Evolutionary conservation across 1,140 invertebrate genomes (phyloP).

Genomic region (Neotoxoptera formosana): DNA sequence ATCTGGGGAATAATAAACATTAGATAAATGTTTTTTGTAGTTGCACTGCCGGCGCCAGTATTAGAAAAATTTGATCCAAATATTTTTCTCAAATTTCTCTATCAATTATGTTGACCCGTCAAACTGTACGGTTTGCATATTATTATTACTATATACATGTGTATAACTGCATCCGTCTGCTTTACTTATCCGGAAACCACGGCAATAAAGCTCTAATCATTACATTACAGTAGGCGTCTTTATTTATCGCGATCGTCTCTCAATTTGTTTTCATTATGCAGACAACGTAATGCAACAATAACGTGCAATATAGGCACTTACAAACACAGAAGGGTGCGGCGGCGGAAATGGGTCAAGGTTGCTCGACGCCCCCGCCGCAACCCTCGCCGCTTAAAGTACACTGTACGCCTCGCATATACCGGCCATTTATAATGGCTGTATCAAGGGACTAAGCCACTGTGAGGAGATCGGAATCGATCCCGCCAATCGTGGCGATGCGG

Average conservation of each 20-base stretch:
- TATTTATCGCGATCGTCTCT: neutral
- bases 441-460: neutral
- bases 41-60: neutral
- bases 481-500: neutral
- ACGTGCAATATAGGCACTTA: neutral
- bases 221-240: neutral
- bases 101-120: neutral
- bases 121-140: neutral
- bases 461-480: neutral
- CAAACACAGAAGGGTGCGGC: constrained; percentile 18
- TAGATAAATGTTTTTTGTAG: neutral
- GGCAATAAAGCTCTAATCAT: neutral
- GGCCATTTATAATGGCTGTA: neutral
- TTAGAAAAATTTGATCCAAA: neutral
- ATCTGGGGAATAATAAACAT: no score
- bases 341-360: constrained; percentile 10
- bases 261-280: neutral
- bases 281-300: neutral
- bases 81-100: neutral
- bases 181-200: neutral
- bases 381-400: neutral
- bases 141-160: no score
- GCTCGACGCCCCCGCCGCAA: neutral
- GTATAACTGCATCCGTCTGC: no score
- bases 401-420: neutral